Base-by-base conservation (phyloP, 2,113 vertebrate genomes). In the Microcebus lehilahytsara region DNA sequence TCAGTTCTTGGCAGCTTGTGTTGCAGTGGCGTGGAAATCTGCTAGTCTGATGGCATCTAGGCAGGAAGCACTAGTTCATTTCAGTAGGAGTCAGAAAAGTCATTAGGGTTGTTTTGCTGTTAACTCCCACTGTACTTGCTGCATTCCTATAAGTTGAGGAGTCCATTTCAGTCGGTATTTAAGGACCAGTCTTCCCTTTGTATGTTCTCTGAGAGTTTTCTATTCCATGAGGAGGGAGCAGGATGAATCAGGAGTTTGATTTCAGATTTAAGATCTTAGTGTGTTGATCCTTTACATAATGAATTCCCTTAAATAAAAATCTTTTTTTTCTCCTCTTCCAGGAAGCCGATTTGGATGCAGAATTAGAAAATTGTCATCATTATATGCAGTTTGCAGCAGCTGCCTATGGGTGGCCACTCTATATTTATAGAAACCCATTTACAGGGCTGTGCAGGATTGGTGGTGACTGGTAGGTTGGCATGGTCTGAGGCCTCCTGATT, bases 321-420 rank as follows among this genome's bases (percentile, higher is more conserved):
- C 67, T n/a, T 93, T 17, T 62, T 27, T 3, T 32, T 13, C 86
- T 64, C 85, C 2, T 56, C 78, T 64, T 86, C 2, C 96, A 99
- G 99, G 98, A 95, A 0, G 98, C 99, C 1, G 99, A 99, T 25
- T 83, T 99, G 99, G 99, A 99, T 81, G 11, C 51, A 0, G 99
- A 99, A 97, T 66, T 99, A 92, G 99, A 99, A 95, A 99, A 99
- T 8, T 99, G 99, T 7, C 98, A 98, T 40, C 99, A 99, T 97
- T 99, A 98, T 25, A 99, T 99, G 99, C 98, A 98, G 88, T 99
- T 99, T 97, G 99, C 99, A 20, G 99, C 98, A 0, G 99, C 99
- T 11, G 99, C 99, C 3, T 99, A 99, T 0, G 99, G 99, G 11
- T 99, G 99, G 99, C 99, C 99, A 0, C 97, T 99, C 94, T 99